Evolutionary conservation across 2,113 vertebrate genomes (phyloP).

Genomic region (Barnardius zonarius): DNA sequence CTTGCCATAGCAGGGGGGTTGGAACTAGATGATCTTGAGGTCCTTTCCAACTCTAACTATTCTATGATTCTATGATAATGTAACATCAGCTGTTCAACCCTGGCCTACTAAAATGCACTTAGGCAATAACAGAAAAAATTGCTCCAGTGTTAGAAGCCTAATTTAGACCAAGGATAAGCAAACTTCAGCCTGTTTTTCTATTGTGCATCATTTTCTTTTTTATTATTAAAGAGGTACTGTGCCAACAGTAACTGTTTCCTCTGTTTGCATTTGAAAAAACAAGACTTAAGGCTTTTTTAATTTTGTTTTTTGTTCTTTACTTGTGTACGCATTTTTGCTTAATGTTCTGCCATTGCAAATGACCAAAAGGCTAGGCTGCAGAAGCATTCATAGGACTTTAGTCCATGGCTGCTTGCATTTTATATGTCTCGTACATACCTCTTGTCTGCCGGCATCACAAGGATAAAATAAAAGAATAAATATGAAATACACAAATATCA

Average conservation of each 20-base stretch:
- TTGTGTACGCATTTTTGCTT: neutral
- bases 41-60: too few relatives aligned
- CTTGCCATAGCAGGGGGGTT: too few relatives aligned
- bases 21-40: too few relatives aligned
- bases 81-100: neutral
- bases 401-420: neutral
- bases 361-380: neutral
- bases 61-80: neutral
- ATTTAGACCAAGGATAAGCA: neutral
- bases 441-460: neutral
- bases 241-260: neutral
- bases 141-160: neutral
- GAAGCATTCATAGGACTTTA: neutral
- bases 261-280: neutral
- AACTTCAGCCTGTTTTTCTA: neutral
- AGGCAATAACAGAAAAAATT: neutral
- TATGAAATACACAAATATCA: neutral
- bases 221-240: neutral
- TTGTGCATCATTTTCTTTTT: neutral
- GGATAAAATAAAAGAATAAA: neutral
- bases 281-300: neutral
- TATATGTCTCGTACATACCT: neutral
- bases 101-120: neutral
- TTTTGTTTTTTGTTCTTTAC: neutral
- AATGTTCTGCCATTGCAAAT: neutral